Base-by-base conservation (phyloP, 1,140 invertebrate genomes). In the Aphelinus certus region DNA sequence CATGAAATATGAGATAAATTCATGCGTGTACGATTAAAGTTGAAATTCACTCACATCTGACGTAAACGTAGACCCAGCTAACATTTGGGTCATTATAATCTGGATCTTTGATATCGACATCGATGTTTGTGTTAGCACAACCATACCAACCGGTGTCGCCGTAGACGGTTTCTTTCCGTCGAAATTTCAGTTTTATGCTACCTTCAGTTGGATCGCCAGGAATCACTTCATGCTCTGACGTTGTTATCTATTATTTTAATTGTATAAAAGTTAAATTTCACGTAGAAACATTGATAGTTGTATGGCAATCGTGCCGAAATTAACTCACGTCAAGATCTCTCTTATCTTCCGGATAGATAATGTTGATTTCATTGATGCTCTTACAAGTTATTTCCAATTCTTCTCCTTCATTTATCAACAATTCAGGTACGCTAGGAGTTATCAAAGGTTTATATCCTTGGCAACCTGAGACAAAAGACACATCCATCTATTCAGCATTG, bases 31-130 rank as follows among this genome's bases (percentile, higher is more conserved):
- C 9, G 51, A 53, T 53, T 53, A 53, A 6, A 6, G 9, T 53
- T 9, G 51, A 53, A 53, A 9, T 53, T 53, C 55, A 80, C 88
- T 89, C 88, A 92, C 92, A 92, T 81, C 90, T 88, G 1, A 94
- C 91, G 79, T 90, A 94, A 73, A 94, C 83, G 79, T 90, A 94
- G 72, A 94, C 83, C 77, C 93, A 94, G 61, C 91, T 88, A 77
- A 89, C 89, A 53, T 84, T 77, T 47, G 88, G 76, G 42, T 88
- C 81, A 7, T 82, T 79, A 49, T 86, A 76, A 2, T 84, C 69
- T 26, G 86, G 66, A 46, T 72, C 63, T 49, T 62, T 80, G 75
- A 81, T 82, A 73, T 83, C 79, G 42, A 88, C 73, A 47, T 83
- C 77, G 70, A 83, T 77, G 71, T 90, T 89, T 73, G 83, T 78